Evolutionary conservation across 2,113 vertebrate genomes (phyloP), one percentile per base, ranked within the genome.

Genomic region (Hoplias malabaricus): DNA sequence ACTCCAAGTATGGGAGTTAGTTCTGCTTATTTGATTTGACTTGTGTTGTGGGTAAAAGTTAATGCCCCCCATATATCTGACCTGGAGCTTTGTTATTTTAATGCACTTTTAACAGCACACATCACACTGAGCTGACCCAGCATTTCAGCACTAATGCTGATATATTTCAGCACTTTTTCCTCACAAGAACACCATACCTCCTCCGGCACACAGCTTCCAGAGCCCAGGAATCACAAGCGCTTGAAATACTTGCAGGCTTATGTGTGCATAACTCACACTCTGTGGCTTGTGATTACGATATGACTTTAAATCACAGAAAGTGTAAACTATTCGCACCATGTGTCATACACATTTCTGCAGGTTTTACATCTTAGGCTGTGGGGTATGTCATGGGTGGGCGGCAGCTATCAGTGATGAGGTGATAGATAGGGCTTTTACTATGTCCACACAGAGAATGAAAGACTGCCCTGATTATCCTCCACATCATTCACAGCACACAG

Each of bases 41-140:
- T 72, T 40, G 61, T 53, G 72, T 73, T 42, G 67, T 68, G 76
- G 68, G 34, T 62, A 65, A 68, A 73, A 77, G 80, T 66, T 79
- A 82, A 82, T 77, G 31, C 50, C 33, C 21, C 82, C 77, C 83
- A 79, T 54, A 84, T 63, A 65, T 54, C 34, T 73, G 72, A 84
- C 79, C 67, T 61, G 72, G 69, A 73, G 73, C 73, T 27, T 63
- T 82, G 69, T 65, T 79, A 43, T 82, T 77, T 25, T 68, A 33
- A 42, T 73, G 38, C 31, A 40, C 33, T 69, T 79, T 73, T 69
- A 72, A 78, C 82, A 84, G 70, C 70, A 71, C 74, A 61, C 68
- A 46, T 69, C 43, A 38, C 63, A 68, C 16, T 43, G 50, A 50
- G 27, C 42, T 33, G 68, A 75, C 25, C 59, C 48, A 33, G 33